A percentile compares a stretch with the other conserved stretches of the same genome.
phyloP scores from a whole-genome alignment of 2,888 invertebrate genomes.

The Octonoba sinensis region DNA sequence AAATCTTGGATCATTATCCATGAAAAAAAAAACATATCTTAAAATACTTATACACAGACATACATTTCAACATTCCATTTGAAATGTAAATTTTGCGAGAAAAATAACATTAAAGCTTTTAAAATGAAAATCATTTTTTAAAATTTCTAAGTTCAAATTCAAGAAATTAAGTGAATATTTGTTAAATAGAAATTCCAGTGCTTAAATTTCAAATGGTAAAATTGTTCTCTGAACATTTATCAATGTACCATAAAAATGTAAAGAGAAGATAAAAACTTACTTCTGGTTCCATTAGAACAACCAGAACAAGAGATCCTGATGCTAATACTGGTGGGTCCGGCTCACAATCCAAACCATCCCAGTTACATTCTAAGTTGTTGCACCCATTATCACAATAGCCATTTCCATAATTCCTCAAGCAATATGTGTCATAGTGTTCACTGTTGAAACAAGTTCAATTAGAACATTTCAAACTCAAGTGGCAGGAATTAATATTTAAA shows the following conservation, averaged over 20 bases:
- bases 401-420: slow-evolving; percentile 91
- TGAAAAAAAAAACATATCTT: too few species aligned
- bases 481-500: not conserved
- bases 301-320: slow-evolving; percentile 84
- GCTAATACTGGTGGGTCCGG: slow-evolving; percentile 76
- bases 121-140: too few species aligned
- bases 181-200: not conserved
- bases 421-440: slow-evolving; percentile 91
- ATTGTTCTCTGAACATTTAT: not conserved
- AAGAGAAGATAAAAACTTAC: slow-evolving; percentile 26
- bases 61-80: too few species aligned
- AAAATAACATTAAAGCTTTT: too few species aligned
- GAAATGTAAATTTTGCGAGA: too few species aligned
- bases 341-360: slow-evolving; percentile 97
- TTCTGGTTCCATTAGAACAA: slow-evolving; percentile 81
- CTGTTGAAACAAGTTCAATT: slow-evolving; percentile 70
- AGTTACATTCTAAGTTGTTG: slow-evolving; percentile 95
- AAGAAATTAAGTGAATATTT: too few species aligned
- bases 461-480: not conserved
- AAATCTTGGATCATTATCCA: too few species aligned
- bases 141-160: too few species aligned
- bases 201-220: not conserved
- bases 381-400: slow-evolving; percentile 96
- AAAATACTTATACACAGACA: too few species aligned
- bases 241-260: not conserved